A percentile compares a stretch with the other conserved stretches of the same genome.
Evolutionary conservation across 2,113 vertebrate species (phyloP).

Genomic region (Parus major): DNA sequence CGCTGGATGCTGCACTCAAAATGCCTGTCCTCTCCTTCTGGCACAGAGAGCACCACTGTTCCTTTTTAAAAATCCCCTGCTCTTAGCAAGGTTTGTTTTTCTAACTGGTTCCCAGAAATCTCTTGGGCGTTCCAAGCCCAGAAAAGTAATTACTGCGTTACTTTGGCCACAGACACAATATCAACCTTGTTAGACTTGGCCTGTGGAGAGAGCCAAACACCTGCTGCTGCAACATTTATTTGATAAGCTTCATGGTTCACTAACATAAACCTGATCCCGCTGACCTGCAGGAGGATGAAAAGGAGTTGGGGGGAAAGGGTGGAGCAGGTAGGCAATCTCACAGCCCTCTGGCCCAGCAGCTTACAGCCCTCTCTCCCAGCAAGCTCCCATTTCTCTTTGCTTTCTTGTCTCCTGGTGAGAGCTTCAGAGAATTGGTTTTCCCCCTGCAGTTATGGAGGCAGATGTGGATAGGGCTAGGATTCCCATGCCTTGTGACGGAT

Average conservation of each 20-base stretch:
- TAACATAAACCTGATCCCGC: conserved; percentile 68
- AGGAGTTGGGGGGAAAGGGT: conserved; percentile 20
- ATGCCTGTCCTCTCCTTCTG: neutral
- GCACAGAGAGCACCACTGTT: conserved; percentile 51
- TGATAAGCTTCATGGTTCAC: conserved; percentile 71
- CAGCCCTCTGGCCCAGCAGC: neutral
- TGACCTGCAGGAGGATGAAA: conserved; percentile 73
- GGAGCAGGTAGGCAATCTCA: conserved; percentile 43
- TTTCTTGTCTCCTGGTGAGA: conserved; percentile 61
- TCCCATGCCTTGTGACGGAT: conserved; percentile 73
- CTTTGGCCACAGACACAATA: conserved; percentile 56
- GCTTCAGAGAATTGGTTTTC: conserved; percentile 60
- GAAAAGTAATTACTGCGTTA: conserved; percentile 59
- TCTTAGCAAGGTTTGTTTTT: conserved; percentile 71
- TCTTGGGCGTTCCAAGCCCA: conserved; percentile 62
- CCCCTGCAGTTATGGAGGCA: conserved; percentile 69
- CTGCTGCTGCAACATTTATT: conserved; percentile 73
- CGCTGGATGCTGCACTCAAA: neutral
- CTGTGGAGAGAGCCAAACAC: conserved; percentile 67
- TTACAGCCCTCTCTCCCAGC: conserved; percentile 8
- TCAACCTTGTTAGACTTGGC: conserved; percentile 66
- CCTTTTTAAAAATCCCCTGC: conserved; percentile 39
- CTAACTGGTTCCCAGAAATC: conserved; percentile 69
- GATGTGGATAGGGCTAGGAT: conserved; percentile 73
- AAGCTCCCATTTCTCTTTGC: conserved; percentile 52